Conservation (phyloP, 2,888 invertebrate species). For the Lithophane socia region DNA sequence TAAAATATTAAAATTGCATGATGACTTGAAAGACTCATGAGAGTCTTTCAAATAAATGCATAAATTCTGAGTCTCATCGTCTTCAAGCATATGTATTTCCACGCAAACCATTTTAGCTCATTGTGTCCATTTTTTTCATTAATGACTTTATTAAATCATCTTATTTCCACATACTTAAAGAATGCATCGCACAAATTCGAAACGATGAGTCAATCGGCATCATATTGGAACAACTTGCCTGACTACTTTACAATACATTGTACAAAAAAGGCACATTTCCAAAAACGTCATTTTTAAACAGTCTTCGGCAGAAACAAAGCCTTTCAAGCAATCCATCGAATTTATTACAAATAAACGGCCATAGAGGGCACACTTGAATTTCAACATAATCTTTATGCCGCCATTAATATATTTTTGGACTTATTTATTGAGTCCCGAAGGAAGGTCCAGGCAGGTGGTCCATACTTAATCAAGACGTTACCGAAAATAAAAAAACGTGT, state of each 20-base stretch:
- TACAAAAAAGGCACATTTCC: constrained; percentile 25
- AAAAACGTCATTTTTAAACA: constrained; percentile 37
- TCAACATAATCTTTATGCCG: constrained; percentile 86
- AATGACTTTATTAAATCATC: constrained; percentile 40
- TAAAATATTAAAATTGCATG: constrained; percentile 15
- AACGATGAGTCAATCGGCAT: constrained; percentile 43
- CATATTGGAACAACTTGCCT: constrained; percentile 39
- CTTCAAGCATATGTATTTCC: constrained; percentile 35
- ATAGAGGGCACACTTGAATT: constrained; percentile 82
- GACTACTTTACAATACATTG: constrained; percentile 40
- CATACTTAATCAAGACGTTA: constrained; percentile 90
- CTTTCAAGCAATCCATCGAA: constrained; percentile 74
- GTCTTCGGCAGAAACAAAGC: constrained; percentile 77
- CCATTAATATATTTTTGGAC: constrained; percentile 86
- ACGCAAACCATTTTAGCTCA: constrained; percentile 13
- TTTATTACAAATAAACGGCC: constrained; percentile 79
- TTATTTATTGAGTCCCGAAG: constrained; percentile 87
- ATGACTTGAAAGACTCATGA: constrained; percentile 3
- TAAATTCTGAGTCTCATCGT: neutral
- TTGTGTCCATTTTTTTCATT: constrained; percentile 19
- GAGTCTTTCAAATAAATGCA: constrained; percentile 9
- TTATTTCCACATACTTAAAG: constrained; percentile 14
- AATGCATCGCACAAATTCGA: constrained; percentile 27
- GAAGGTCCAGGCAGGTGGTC: constrained; percentile 88
- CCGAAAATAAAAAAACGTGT: constrained; percentile 85